Conservation (phyloP, 1,140 invertebrate genomes). For the Leptopilina boulardi region DNA sequence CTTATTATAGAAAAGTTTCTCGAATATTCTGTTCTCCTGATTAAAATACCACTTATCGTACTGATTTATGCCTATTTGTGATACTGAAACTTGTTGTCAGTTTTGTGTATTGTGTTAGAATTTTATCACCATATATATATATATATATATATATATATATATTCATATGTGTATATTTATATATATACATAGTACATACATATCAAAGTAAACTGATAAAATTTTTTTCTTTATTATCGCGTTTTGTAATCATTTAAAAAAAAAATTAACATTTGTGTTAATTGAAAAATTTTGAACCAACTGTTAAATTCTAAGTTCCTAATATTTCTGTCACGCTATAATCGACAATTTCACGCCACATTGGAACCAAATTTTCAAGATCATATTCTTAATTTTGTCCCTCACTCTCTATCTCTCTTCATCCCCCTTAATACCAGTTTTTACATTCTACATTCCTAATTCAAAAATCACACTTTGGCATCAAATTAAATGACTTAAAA, state of each 20-base stretch:
- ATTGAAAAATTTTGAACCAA: not conserved
- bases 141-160: no score
- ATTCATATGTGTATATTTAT: no score
- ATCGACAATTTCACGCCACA: constrained; percentile 49
- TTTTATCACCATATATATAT: not conserved
- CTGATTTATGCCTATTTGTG: constrained; percentile 40
- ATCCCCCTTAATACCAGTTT: not conserved
- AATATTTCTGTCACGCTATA: constrained; percentile 55
- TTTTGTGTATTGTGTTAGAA: not conserved
- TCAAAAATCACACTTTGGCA: constrained; percentile 38
- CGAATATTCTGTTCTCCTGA: constrained; percentile 35
- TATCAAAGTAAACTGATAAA: no score
- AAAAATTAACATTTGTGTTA: not conserved
- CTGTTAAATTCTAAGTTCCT: constrained; percentile 48
- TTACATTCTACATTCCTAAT: constrained; percentile 63
- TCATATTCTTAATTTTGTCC: not conserved
- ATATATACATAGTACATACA: no score
- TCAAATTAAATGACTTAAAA: constrained; percentile 19
- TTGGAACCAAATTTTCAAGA: not conserved
- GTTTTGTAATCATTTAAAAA: not conserved
- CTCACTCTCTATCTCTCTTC: not conserved
- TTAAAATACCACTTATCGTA: constrained; percentile 45
- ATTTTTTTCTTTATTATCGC: not conserved
- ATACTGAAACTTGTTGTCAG: not conserved
- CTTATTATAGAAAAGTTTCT: constrained; percentile 26